These are phyloP conservation scores for Leucophora obtusa DNA, from an alignment of 2,888 invertebrate genomes.

Conservation along the genomic window DNA sequence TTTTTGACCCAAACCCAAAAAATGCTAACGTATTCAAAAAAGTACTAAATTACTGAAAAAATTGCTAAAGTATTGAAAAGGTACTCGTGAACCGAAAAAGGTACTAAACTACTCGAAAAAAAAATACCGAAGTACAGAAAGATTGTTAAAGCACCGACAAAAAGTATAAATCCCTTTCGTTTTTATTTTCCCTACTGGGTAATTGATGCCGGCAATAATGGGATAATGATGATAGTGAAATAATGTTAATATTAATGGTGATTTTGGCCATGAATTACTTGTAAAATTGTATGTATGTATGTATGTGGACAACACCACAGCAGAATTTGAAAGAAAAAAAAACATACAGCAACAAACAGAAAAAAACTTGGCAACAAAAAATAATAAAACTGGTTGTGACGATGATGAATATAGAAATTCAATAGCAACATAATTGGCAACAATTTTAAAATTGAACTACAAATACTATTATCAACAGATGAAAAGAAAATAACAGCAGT, in stretches of 20 bases:
- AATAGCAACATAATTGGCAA: not conserved
- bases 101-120: too few relatives aligned
- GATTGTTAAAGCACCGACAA: too few relatives aligned
- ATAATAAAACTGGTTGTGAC: not conserved
- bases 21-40: too few relatives aligned
- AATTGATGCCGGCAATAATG: not conserved
- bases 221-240: not conserved
- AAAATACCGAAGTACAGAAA: too few relatives aligned
- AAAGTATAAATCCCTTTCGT: not conserved
- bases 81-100: too few relatives aligned
- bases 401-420: not conserved
- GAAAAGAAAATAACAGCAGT: not conserved
- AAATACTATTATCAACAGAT: not conserved
- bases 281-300: not conserved
- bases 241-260: not conserved
- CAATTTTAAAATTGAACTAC: not conserved
- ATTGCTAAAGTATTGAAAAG: too few relatives aligned
- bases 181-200: not conserved
- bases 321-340: not conserved
- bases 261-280: conserved; percentile 5
- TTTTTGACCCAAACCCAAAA: too few relatives aligned
- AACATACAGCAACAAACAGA: not conserved
- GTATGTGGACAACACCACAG: not conserved
- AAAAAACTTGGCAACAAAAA: not conserved
- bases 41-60: too few relatives aligned